A percentile compares a stretch with the other conserved stretches of the same genome.
phyloP scores from a whole-genome alignment of 2,113 vertebrate species.

The Clarias macrocephalus region DNA sequence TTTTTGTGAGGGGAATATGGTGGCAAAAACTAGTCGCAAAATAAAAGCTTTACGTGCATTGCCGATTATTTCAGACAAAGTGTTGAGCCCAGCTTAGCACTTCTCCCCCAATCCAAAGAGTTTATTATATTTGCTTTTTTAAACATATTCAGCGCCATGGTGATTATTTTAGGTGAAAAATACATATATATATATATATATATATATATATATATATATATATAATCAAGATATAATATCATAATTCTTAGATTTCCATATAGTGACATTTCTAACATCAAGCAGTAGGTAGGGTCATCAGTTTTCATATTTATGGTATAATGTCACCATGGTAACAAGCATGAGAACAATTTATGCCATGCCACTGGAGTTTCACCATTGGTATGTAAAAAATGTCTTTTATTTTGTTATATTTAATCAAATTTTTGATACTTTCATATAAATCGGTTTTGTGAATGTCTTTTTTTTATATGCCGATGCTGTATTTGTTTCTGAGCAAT shows the following conservation, averaged over 20 bases:
- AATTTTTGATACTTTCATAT: too few relatives aligned
- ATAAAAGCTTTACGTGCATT: too few relatives aligned
- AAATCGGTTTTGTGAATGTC: neutral
- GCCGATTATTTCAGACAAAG: too few relatives aligned
- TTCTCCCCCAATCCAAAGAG: too few relatives aligned
- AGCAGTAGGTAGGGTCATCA: neutral
- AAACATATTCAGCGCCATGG: too few relatives aligned
- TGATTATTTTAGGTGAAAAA: too few relatives aligned
- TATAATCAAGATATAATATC: neutral
- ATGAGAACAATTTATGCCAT: neutral
- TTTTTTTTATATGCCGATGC: neutral
- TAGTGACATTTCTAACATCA: neutral
- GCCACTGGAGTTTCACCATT: neutral
- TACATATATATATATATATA: too few relatives aligned
- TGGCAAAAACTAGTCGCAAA: too few relatives aligned
- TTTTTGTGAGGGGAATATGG: too few relatives aligned
- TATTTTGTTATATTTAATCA: neutral
- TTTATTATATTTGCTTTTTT: too few relatives aligned
- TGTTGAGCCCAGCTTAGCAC: too few relatives aligned
- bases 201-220: too few relatives aligned
- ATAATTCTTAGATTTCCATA: neutral
- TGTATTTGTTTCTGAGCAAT: neutral
- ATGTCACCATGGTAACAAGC: constrained; percentile 2
- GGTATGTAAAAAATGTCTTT: neutral
- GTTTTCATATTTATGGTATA: neutral